These are phyloP conservation scores for Lordiphosa clarofinis DNA, from an alignment of 1,140 invertebrate species.

Conservation along the genomic window DNA sequence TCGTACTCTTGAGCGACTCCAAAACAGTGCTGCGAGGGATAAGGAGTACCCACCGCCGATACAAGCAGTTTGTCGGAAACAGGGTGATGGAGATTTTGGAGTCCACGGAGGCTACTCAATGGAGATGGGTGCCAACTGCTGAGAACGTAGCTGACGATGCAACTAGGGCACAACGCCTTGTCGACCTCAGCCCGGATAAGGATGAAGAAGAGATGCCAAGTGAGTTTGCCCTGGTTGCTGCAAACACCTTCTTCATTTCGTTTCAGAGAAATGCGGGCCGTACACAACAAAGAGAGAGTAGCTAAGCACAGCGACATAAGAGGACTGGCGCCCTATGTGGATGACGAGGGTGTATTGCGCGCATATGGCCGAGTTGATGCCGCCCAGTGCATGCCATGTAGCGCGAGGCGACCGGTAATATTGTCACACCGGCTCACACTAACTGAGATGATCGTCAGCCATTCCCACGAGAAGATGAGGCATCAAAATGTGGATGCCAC, in stretches of 20 bases:
- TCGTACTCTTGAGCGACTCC: no score
- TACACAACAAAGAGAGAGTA: neutral
- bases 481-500: conserved; percentile 8
- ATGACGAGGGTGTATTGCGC: neutral
- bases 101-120: no score
- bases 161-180: no score
- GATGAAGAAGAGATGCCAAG: conserved; percentile 7
- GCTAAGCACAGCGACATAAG: neutral
- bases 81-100: no score
- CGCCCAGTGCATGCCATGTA: conserved; percentile 5
- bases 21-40: no score
- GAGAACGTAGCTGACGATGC: no score
- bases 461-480: conserved; percentile 3
- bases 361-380: conserved; percentile 5
- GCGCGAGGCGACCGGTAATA: conserved; percentile 3
- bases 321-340: conserved; percentile 1
- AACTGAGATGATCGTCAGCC: conserved; percentile 1
- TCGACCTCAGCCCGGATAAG: no score
- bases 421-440: conserved; percentile 9
- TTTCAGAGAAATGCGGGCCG: neutral
- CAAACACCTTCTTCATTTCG: neutral
- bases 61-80: no score
- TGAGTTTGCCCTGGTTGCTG: conserved; percentile 1
- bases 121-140: no score
- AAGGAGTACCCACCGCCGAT: no score